Evolutionary conservation across 2,113 vertebrate species (phyloP).

Genomic region (Chamaetylas fuelleborni): DNA sequence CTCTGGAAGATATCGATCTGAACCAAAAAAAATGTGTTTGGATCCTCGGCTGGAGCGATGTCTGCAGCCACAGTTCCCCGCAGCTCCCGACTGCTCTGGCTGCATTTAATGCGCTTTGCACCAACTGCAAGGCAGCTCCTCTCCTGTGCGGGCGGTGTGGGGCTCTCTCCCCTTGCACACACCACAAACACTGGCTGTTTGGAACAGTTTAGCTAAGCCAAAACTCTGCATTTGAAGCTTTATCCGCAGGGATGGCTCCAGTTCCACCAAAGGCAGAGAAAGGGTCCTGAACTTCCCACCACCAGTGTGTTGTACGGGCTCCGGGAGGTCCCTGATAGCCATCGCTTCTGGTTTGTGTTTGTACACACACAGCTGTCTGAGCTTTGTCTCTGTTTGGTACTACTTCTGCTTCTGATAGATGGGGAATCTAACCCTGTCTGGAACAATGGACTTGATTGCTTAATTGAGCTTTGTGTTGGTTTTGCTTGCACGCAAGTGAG

Average conservation of each 20-base stretch:
- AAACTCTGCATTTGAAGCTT: background rate
- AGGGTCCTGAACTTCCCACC: background rate
- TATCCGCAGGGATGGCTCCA: background rate
- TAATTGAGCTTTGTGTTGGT: background rate
- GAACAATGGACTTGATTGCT: background rate
- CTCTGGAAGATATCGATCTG: background rate
- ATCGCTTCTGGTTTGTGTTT: conserved; percentile 12
- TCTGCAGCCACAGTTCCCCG: background rate
- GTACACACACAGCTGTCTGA: background rate
- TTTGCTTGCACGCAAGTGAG: background rate
- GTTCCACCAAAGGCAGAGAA: background rate
- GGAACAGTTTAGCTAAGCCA: background rate
- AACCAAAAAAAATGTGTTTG: background rate
- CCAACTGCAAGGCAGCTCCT: background rate
- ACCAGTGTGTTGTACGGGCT: background rate
- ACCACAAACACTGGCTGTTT: background rate
- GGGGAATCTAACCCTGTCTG: background rate
- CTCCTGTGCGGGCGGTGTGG: rapidly evolving
- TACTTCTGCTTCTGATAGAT: background rate
- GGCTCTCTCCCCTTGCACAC: background rate
- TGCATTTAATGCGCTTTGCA: background rate
- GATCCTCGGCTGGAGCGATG: background rate
- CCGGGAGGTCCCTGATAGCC: background rate
- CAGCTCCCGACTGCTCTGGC: background rate
- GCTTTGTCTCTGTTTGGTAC: background rate